Conservation (phyloP, 2,888 invertebrate genomes). For the Agrotis segetum region DNA sequence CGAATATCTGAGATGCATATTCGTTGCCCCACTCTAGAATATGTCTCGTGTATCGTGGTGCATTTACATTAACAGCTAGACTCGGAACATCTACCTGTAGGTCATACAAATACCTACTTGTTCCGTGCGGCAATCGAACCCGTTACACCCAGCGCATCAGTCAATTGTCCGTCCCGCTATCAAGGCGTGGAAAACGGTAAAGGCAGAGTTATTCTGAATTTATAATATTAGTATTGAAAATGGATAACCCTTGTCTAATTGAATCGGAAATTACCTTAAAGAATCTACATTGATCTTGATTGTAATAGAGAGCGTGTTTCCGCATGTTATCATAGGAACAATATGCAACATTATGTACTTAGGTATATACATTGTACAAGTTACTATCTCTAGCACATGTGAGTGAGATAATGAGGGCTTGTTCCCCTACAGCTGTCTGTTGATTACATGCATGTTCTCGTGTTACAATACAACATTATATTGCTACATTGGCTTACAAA, state of each 20-base stretch:
- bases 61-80: too few species aligned
- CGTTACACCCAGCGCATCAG: too few species aligned
- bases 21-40: too few species aligned
- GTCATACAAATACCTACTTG: too few species aligned
- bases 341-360: conserved; percentile 10
- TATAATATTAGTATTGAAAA: not conserved
- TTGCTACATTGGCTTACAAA: conserved; percentile 3
- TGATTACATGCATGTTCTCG: conserved; percentile 25
- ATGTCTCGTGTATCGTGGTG: too few species aligned
- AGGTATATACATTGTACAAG: not conserved
- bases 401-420: conserved; percentile 30
- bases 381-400: conserved; percentile 9
- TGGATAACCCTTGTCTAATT: too few species aligned
- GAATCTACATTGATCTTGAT: not conserved
- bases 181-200: not conserved
- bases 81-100: not conserved
- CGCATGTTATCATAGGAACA: conserved; percentile 16
- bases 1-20: too few species aligned
- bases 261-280: not conserved
- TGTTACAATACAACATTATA: conserved; percentile 15
- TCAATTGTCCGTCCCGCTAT: not conserved
- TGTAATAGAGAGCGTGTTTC: conserved; percentile 13
- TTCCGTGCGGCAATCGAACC: too few species aligned
- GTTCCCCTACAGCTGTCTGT: conserved; percentile 31
- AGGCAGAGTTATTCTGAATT: not conserved